Base-by-base conservation (phyloP, 2,797 vertebrate species). In the Cirrhinus mrigala region DNA sequence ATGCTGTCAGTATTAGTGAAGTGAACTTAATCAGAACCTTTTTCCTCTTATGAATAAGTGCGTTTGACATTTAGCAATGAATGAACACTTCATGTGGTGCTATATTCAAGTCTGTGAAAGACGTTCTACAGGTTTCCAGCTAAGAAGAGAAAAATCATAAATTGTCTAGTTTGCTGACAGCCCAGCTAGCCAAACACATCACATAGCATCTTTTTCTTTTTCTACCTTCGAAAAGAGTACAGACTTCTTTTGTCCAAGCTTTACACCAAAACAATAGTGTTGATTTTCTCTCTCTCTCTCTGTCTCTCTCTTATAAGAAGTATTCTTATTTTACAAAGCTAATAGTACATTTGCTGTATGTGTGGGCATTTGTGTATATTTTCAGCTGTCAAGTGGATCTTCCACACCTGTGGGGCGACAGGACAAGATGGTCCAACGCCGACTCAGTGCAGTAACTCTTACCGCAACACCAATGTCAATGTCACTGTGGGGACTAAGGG, bases 381-480 rank as follows among this genome's bases (percentile, higher is more conserved):
- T 86, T 40, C 81, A 90, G 89, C 84, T 89, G 92, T 92, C 86
- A 93, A 97, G 86, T 99, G 97, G 98, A 85, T 94, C 40, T 99
- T 99, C 88, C 96, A 96, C 85, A 98, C 97, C 0, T 99, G 98
- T 40, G 98, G 98, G 70, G 98, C 97, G 69, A 96, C 94, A 0
- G 98, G 98, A 37, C 96, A 97, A 16, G 95, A 97, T 0, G 98
- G 98, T 56, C 98, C 98, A 15, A 97, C 96, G 3, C 97, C 97
- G 87, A 95, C 94, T 83, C 97, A 99, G 90, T 99, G 98, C 94
- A 95, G 95, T 48, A 96, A 96, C 50, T 96, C 96, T 91, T 99
- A 99, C 92, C 96, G 95, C 88, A 96, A 94, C 89, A 96, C 93
- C 92, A 98, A 97, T 89, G 92, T 98, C 92, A 97, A 96, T 20